Evolutionary conservation across 2,113 vertebrate genomes (phyloP), one percentile per base, ranked within the genome.

Genomic region (Xiphophorus hellerii): DNA sequence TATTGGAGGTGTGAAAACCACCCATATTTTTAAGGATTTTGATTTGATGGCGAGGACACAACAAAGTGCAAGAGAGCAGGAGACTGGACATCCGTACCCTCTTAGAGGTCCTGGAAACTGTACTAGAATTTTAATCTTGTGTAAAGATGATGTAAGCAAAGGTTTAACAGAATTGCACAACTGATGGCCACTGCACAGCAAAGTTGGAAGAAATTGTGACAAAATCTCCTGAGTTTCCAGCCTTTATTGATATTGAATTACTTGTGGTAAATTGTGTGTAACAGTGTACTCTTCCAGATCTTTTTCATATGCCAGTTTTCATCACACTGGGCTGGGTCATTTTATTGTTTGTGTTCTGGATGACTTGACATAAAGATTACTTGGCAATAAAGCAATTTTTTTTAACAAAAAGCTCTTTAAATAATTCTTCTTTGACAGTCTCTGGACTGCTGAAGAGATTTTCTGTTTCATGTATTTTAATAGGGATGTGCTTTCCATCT

Each of bases 381-480:
- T 76, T 74, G 62, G 62, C 71, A 71, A 33, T 70, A 65, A 62
- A 42, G 69, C 51, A 60, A 68, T 30, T 28, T 22, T 73, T 66
- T 77, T 28, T 22, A 31, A 84, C 66, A 39, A 70, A 83, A 81
- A 65, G 54, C 33, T 66, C 62, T 29, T 70, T 54, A 61, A 83
- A 71, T 29, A 81, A 82, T 80, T 67, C 71, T 2, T 76, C 44
- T 84, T 86, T 70, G 31, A 76, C 63, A 78, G 73, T 35, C 79
- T 87, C 74, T 63, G 15, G 76, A 72, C 77, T 82, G 84, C 82
- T 84, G 79, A 88, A 86, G 79, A 83, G 76, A 88, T 89, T 84
- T 89, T 91, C 77, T 83, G 69, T 87, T 39, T 81, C 78, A 88
- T 90, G 81, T 85, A 69, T 87, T 91, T 92, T 88, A 84, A 85